Base-by-base conservation (phyloP, 1,140 invertebrate genomes). In the Lasioglossum baleicum region DNA sequence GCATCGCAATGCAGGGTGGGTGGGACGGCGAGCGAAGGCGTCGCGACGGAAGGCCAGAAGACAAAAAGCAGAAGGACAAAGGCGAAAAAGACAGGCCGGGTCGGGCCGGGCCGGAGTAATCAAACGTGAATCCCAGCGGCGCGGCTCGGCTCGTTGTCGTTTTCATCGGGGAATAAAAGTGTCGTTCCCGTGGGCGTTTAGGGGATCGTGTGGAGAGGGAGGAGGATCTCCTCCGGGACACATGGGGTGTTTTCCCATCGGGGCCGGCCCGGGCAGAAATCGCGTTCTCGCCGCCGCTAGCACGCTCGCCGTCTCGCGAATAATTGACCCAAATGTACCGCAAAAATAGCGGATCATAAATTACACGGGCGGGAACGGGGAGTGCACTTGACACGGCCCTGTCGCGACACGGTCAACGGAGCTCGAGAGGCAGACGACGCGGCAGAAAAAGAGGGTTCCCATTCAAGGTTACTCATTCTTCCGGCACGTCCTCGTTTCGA, bases 251-350 rank as follows among this genome's bases (percentile, higher is more conserved):
- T 83, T 80, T 53, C 81, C 2, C 40, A 42, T 42, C 7, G 7
- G n/a, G 58, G 60, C 40, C 35, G 35, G 26, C 26, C 26, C 26
- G 26, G 26, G 5, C 35, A 35, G 17, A 15, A 22, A 48, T 31
- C 26, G 61, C 42, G 63, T n/a, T 40, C 10, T 15, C 15, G 15
- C 51, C 17, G 51, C 13, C 15, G 15, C 63, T 67, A 40, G 74
- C 58, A 48, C 20, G 51, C 20, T 13, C 48, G 40, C 74, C 67
- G 77, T 48, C 53, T 48, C 53, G 75, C 35, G 84, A 75, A 85
- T 88, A 88, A 88, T 88, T 88, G 87, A 88, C 87, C 87, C 73
- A 88, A 88, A 88, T 88, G 76, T 87, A 87, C 78, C 69, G 75
- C 80, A 88, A 88, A 88, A 88, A 88, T 87, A 88, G 83, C 78